Evolutionary conservation across 2,888 invertebrate genomes (phyloP).

Genomic region (Cyclophora punctaria): DNA sequence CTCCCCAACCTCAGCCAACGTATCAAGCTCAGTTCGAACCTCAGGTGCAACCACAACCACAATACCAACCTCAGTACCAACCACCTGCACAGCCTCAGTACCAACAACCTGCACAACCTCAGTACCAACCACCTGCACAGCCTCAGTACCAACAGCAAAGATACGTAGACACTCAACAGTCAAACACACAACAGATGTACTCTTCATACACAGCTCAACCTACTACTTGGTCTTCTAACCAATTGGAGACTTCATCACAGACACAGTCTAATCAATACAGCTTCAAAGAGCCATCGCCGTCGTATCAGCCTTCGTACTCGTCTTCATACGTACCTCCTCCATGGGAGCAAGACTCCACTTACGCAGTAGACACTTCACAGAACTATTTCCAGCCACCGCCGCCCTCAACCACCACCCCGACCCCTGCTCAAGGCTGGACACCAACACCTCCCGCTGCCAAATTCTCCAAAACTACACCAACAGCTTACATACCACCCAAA

Average conservation of each 20-base stretch:
- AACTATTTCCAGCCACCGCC: conserved; percentile 49
- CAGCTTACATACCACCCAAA: conserved; percentile 62
- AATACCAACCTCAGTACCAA: conserved; percentile 25
- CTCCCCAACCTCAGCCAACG: conserved; percentile 24
- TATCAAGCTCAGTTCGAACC: conserved; percentile 27
- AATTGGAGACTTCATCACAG: conserved; percentile 17
- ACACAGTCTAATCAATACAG: conserved; percentile 43
- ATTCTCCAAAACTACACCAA: conserved; percentile 51
- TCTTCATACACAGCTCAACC: conserved; percentile 51
- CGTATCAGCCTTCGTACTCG: conserved; percentile 48
- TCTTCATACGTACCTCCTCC: conserved; percentile 66
- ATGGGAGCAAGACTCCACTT: conserved; percentile 63
- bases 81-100: conserved; percentile 24
- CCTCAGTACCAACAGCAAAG: conserved; percentile 30
- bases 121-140: conserved; percentile 22
- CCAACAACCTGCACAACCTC: conserved; percentile 20
- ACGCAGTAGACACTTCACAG: conserved; percentile 43
- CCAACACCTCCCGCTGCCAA: conserved; percentile 40
- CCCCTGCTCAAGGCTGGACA: conserved; percentile 41
- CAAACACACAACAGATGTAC: conserved; percentile 21
- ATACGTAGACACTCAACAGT: conserved; percentile 24
- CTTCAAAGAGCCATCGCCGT: conserved; percentile 42
- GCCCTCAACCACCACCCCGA: conserved; percentile 26
- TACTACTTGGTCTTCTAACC: conserved; percentile 35
- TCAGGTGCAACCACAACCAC: conserved; percentile 21